phyloP scores from a whole-genome alignment of 2,888 invertebrate species.

The Drosophila prostipennis region DNA sequence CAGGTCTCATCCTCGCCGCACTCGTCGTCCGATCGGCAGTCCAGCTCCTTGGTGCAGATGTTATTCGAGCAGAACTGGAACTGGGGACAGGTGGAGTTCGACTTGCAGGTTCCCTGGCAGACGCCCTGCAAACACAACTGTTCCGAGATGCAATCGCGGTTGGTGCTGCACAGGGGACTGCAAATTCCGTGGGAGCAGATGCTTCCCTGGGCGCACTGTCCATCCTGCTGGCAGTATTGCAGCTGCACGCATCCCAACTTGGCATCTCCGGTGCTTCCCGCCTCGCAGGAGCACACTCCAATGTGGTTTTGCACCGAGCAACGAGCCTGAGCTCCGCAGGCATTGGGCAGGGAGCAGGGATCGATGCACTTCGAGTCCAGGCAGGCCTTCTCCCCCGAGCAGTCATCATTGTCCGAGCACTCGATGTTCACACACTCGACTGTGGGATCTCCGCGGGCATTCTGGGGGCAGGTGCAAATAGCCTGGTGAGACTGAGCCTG shows the following conservation, averaged over 20 bases:
- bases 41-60: constrained; percentile 92
- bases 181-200: constrained; percentile 93
- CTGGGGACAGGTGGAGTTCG: constrained; percentile 92
- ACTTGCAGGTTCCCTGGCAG: constrained; percentile 93
- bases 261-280: constrained; percentile 94
- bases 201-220: constrained; percentile 93
- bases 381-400: constrained; percentile 89
- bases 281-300: constrained; percentile 92
- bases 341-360: constrained; percentile 92
- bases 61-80: constrained; percentile 93
- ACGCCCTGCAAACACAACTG: constrained; percentile 93
- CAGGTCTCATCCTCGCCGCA: constrained; percentile 91
- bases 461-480: constrained; percentile 90
- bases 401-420: constrained; percentile 92
- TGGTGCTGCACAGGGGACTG: constrained; percentile 90
- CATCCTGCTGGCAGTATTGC: constrained; percentile 92
- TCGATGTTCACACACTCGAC: constrained; percentile 90
- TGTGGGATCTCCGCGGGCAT: constrained; percentile 91
- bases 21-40: constrained; percentile 90
- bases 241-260: constrained; percentile 92
- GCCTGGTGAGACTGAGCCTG: constrained; percentile 88
- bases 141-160: constrained; percentile 93
- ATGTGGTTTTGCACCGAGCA: constrained; percentile 91
- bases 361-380: constrained; percentile 92
- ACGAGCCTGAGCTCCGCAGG: constrained; percentile 92